These are phyloP conservation scores for Hartigia nigra DNA, from an alignment of 2,888 invertebrate genomes.

Conservation along the genomic window DNA sequence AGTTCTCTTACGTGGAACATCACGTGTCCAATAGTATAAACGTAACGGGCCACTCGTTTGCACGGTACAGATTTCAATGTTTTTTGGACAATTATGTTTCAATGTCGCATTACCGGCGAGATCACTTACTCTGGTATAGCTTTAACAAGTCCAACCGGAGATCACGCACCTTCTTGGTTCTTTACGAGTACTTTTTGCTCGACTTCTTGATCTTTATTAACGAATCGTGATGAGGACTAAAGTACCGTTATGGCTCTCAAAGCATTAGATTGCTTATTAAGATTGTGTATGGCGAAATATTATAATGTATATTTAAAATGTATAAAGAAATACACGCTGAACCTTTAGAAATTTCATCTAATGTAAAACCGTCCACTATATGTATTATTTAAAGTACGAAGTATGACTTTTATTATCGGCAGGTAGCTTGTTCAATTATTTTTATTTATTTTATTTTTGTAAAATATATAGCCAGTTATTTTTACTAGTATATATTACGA, in stretches of 20 bases:
- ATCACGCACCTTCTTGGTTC: background rate
- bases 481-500: background rate
- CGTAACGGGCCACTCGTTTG: conserved; percentile 11
- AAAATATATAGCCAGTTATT: background rate
- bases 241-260: background rate
- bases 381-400: background rate
- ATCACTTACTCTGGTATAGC: background rate
- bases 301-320: background rate
- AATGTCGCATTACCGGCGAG: conserved; percentile 12
- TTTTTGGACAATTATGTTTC: conserved; percentile 17
- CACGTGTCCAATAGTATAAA: background rate
- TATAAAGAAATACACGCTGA: background rate
- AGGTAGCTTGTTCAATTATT: background rate
- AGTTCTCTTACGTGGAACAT: background rate
- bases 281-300: background rate
- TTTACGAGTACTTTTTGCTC: background rate
- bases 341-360: background rate
- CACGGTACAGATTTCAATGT: conserved; percentile 13
- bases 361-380: background rate
- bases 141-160: background rate
- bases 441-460: background rate
- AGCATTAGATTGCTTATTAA: background rate
- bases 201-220: background rate
- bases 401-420: background rate
- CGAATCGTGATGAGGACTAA: background rate